Evolutionary conservation across 2,113 vertebrate genomes (phyloP), one percentile per base, ranked within the genome.

Genomic region (Donacobius atricapilla): DNA sequence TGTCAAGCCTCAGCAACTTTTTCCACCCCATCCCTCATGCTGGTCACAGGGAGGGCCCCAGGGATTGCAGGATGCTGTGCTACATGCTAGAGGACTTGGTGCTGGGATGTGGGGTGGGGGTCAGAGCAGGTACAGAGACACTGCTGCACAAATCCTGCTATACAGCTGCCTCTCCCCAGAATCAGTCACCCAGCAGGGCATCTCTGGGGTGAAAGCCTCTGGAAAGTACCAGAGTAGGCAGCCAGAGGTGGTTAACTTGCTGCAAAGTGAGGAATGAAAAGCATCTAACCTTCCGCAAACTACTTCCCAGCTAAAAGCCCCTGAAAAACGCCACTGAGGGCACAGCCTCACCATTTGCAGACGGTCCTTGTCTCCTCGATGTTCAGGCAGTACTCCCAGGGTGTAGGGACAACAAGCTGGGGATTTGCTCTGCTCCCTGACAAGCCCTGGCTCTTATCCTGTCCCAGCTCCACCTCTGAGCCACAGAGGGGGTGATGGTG

Each of bases 261-360:
- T 63, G 54, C 40, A 4, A 88, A 90, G 42, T 2, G 3, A 22
- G 23, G 23, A 79, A 47, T 39, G 13, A 56, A 83, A 94, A 92
- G 54, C 54, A 75, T 66, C 75, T 23, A 48, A 22, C 8, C 25
- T 22, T 22, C 47, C 9, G 2, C n/a, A 53, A 69, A 12, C n/a
- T n/a, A 4, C 48, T 82, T 80, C 54, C 58, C 42, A 68, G 21
- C 40, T 57, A 58, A 75, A 57, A 11, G 5, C 51, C 77, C 60
- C 54, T 2, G 4, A 40, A 88, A 92, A 92, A 35, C 51, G 44
- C 37, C 69, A 3, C 42, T 2, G 2, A 82, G 64, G 33, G 45
- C 1, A 4, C 57, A 89, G 70, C 24, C 95, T 96, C 90, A 94
- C 95, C 96, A 90, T 95, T 87, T 80, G 51, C 92, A 78, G 91